These are phyloP conservation scores for Lacerta viridis DNA, from an alignment of 2,797 vertebrate species.

Conservation along the genomic window DNA sequence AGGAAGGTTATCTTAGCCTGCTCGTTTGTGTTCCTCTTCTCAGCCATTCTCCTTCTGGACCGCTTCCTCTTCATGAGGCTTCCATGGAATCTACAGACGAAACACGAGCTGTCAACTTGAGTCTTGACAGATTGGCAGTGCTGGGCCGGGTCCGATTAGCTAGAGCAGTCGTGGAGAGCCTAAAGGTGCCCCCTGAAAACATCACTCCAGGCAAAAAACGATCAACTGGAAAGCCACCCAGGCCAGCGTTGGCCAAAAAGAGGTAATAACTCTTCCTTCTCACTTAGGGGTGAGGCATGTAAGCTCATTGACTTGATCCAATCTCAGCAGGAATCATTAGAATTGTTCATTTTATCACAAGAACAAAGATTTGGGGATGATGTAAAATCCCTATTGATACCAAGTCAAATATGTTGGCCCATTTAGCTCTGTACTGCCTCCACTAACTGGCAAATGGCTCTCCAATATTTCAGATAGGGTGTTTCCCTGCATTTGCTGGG, in stretches of 20 bases:
- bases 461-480: too few relatives aligned
- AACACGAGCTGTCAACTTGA: conserved; percentile 67
- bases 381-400: neutral
- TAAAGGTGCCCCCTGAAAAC: conserved; percentile 78
- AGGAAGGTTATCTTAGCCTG: neutral
- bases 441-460: too few relatives aligned
- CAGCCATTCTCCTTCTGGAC: conserved; percentile 66
- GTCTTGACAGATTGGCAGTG: conserved; percentile 80
- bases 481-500: too few relatives aligned
- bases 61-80: conserved; percentile 38
- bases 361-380: neutral
- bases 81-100: conserved; percentile 2
- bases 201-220: conserved; percentile 73
- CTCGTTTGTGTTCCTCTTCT: conserved; percentile 33
- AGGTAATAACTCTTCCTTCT: conserved; percentile 79
- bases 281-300: accelerated
- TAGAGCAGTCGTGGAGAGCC: conserved; percentile 85
- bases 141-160: conserved; percentile 84
- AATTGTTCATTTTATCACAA: neutral
- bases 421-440: too few relatives aligned
- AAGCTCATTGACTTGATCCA: accelerated
- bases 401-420: too few relatives aligned
- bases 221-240: conserved; percentile 83
- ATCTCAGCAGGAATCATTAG: neutral
- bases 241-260: conserved; percentile 80